A percentile compares a stretch with the other conserved stretches of the same genome.
Conservation (phyloP, 2,797 vertebrate genomes). For the Protosalanx chinensis region DNA sequence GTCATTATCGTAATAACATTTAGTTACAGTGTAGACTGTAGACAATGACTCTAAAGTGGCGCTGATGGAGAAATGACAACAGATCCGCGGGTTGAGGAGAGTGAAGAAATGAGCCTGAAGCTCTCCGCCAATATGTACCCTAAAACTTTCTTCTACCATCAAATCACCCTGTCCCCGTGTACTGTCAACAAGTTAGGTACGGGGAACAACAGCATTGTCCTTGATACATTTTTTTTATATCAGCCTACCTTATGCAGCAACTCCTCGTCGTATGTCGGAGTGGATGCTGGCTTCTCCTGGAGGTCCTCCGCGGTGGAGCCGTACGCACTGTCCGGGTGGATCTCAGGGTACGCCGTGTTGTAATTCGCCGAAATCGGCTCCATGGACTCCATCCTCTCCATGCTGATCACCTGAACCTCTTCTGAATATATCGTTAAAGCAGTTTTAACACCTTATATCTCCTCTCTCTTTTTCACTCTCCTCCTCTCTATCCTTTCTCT, state of each 20-base stretch:
- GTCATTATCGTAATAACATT: too few relatives aligned
- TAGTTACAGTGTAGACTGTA: too few relatives aligned
- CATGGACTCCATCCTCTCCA: slow-evolving; percentile 72
- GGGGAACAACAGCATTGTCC: neutral
- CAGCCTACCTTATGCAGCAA: slow-evolving; percentile 65
- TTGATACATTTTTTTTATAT: neutral
- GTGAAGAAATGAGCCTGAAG: neutral
- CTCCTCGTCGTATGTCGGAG: slow-evolving; percentile 61
- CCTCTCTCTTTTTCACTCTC: slow-evolving; percentile 7
- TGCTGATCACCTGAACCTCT: slow-evolving; percentile 23
- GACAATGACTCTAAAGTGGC: too few relatives aligned
- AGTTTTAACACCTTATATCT: neutral
- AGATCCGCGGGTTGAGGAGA: neutral
- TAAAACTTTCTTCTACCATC: too few relatives aligned
- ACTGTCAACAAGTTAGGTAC: too few relatives aligned
- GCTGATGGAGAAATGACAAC: neutral
- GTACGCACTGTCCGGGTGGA: slow-evolving; percentile 59
- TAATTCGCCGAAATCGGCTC: slow-evolving; percentile 63
- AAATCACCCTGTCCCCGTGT: too few relatives aligned
- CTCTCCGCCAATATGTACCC: too few relatives aligned
- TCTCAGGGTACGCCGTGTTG: slow-evolving; percentile 63
- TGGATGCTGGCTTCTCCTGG: slow-evolving; percentile 40
- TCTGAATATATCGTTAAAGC: neutral
- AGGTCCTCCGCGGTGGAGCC: slow-evolving; percentile 51
- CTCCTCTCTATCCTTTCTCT: neutral